phyloP scores from a whole-genome alignment of 2,888 invertebrate genomes.

The Nomada flava region DNA sequence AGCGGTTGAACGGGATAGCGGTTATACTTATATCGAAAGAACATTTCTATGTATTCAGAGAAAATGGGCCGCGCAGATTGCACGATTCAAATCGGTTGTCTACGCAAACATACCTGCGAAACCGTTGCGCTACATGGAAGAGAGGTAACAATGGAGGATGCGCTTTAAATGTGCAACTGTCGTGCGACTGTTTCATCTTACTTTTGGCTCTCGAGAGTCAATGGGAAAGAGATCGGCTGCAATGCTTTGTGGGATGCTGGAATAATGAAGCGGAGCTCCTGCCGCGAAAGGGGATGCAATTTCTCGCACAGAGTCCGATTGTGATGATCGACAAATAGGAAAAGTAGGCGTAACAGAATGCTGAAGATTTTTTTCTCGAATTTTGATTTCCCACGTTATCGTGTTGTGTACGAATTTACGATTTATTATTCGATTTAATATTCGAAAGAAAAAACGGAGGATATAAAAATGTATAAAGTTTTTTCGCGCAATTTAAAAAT shows the following conservation, averaged over 20 bases:
- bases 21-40: conserved; percentile 1
- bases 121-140: not conserved
- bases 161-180: conserved; percentile 39
- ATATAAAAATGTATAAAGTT: no score
- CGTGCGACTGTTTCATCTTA: conserved; percentile 30
- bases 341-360: no score
- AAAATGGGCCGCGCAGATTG: conserved; percentile 32
- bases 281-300: not conserved
- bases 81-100: conserved; percentile 33
- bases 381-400: no score
- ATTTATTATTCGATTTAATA: no score
- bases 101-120: conserved; percentile 20
- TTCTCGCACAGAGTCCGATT: not conserved
- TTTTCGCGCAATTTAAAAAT: not conserved
- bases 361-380: no score
- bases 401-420: no score
- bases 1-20: not conserved
- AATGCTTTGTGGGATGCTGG: conserved; percentile 9
- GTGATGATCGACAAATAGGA: no score
- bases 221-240: conserved; percentile 31
- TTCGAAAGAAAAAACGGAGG: not conserved
- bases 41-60: not conserved
- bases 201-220: conserved; percentile 13
- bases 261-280: conserved; percentile 30
- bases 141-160: conserved; percentile 19